Conservation (phyloP, 2,797 vertebrate genomes). For the Mareca penelope region DNA sequence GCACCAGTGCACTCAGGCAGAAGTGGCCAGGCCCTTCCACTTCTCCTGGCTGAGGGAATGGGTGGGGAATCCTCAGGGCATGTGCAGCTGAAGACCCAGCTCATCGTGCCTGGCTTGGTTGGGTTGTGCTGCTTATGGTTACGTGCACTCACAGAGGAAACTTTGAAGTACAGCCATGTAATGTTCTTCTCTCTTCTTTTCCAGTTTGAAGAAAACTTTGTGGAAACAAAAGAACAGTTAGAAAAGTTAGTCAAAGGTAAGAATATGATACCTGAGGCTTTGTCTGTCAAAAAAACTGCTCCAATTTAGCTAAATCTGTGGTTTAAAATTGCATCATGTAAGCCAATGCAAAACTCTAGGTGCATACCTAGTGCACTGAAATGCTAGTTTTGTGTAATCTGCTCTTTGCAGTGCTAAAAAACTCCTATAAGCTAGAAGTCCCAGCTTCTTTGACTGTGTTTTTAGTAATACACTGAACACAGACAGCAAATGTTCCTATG, state of each 20-base stretch:
- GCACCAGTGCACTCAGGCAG: not conserved
- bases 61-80: not conserved
- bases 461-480: not conserved
- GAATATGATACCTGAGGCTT: not conserved
- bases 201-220: constrained; percentile 86
- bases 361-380: not conserved
- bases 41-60: not conserved
- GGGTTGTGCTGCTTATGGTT: fast-evolving
- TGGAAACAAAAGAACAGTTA: constrained; percentile 81
- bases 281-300: not conserved
- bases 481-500: not conserved
- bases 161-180: not conserved
- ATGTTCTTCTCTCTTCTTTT: not conserved
- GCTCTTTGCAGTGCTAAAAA: not conserved
- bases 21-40: not conserved
- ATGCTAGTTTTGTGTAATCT: not conserved
- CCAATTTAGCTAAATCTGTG: not conserved
- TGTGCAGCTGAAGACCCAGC: not conserved
- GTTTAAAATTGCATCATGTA: not conserved
- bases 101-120: not conserved
- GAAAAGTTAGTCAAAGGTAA: constrained; percentile 82
- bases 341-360: not conserved
- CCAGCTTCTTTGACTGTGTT: not conserved
- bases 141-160: not conserved
- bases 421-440: not conserved